These are phyloP conservation scores for Panthera leo DNA, from an alignment of 2,113 vertebrate genomes.

Conservation along the genomic window DNA sequence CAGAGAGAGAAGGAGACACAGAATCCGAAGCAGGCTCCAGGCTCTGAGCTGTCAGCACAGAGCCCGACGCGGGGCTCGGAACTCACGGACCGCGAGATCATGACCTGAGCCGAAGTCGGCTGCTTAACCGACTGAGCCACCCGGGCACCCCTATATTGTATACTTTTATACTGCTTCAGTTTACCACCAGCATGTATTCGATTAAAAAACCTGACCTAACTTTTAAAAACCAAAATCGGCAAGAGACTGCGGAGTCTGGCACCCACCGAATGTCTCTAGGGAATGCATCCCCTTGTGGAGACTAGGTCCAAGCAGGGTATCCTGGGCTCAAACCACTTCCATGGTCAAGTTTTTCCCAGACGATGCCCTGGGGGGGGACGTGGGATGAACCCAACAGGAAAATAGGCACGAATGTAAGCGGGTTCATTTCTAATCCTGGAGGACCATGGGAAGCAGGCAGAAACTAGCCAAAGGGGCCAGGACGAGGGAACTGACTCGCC, in stretches of 20 bases:
- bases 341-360: background rate
- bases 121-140: no score
- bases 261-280: background rate
- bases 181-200: background rate
- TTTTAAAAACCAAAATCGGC: background rate
- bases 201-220: background rate
- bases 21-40: no score
- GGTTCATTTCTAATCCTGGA: background rate
- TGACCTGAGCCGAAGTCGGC: no score
- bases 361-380: fast-evolving
- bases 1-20: no score
- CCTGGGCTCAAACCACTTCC: background rate
- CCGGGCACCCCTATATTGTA: background rate
- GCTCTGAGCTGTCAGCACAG: no score
- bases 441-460: background rate
- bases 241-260: background rate
- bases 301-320: background rate
- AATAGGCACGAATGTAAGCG: fast-evolving
- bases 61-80: no score
- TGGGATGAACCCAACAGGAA: background rate
- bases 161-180: background rate
- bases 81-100: no score
- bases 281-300: background rate
- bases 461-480: background rate
- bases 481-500: background rate